Percentiles rank a stretch among this genome's conserved stretches.
phyloP scores from a whole-genome alignment of 2,113 vertebrate species.

The Labrus mixtus region DNA sequence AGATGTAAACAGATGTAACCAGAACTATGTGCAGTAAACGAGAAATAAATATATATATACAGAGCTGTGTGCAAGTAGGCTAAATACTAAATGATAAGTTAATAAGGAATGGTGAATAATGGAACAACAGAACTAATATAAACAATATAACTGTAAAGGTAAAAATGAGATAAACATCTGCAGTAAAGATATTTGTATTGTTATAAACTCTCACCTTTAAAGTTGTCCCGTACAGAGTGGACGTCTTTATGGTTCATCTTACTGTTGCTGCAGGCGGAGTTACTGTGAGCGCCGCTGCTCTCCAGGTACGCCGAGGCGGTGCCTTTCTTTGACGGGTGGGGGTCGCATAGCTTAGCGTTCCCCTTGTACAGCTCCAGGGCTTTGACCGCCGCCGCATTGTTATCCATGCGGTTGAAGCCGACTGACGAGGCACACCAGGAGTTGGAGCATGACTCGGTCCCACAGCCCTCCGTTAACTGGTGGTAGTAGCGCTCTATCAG shows the following conservation, averaged over 20 bases:
- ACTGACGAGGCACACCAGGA: constrained; percentile 97
- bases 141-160: no score
- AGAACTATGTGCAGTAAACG: no score
- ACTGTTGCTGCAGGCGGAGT: constrained; percentile 88
- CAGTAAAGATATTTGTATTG: no score
- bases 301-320: constrained; percentile 94
- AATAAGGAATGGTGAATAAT: no score
- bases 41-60: no score
- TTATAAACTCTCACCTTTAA: constrained; percentile 88
- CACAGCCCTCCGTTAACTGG: constrained; percentile 99
- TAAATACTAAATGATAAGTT: no score
- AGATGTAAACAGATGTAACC: no score
- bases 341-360: constrained; percentile 98
- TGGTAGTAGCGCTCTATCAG: constrained; percentile 99
- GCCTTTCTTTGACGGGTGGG: constrained; percentile 99
- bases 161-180: no score
- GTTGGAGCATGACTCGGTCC: constrained; percentile 99
- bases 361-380: constrained; percentile 98
- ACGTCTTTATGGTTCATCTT: constrained; percentile 93
- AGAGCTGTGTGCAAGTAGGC: no score
- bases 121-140: no score
- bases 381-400: constrained; percentile 98
- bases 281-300: constrained; percentile 91
- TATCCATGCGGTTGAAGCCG: constrained; percentile 97
- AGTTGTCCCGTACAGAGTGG: constrained; percentile 90